Percentiles rank a stretch among this genome's conserved stretches.
Conservation (phyloP, 1,140 invertebrate species). For the Bombus vancouverensis region DNA sequence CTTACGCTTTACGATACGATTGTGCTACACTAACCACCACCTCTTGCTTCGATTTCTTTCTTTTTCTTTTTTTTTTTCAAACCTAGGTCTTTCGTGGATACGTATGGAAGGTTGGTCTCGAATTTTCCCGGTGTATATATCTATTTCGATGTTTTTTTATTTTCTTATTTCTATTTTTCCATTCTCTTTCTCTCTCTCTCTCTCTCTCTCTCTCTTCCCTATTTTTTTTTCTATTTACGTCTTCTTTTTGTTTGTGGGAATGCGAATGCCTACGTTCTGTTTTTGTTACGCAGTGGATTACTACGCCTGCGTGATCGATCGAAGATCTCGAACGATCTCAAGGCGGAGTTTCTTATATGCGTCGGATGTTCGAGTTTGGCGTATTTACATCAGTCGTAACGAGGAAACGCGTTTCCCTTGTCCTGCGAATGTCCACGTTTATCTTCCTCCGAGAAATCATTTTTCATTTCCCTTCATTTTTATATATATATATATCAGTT, state of each 20-base stretch:
- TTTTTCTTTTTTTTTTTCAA: constrained; percentile 78
- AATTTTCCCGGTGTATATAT: constrained; percentile 62
- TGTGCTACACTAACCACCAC: constrained; percentile 69
- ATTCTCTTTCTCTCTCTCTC: no score
- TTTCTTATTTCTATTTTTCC: neutral
- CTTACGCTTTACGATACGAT: constrained; percentile 58
- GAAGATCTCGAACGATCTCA: neutral
- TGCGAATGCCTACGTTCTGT: constrained; percentile 27
- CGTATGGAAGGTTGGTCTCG: constrained; percentile 86
- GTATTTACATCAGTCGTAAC: no score
- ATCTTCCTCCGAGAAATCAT: no score
- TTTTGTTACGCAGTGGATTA: neutral
- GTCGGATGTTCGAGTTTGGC: neutral
- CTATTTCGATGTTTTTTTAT: constrained; percentile 14
- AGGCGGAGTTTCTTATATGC: neutral
- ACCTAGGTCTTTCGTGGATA: constrained; percentile 86
- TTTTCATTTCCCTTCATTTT: no score
- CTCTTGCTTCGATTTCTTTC: constrained; percentile 73
- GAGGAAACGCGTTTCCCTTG: no score
- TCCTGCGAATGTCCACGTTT: no score
- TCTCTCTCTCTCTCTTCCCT: neutral
- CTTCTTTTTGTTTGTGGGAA: neutral
- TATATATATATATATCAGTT: no score
- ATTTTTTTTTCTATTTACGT: no score
- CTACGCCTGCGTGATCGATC: neutral